Evolutionary conservation across 2,888 invertebrate genomes (phyloP).

Genomic region (Drosophila nigricruria): DNA sequence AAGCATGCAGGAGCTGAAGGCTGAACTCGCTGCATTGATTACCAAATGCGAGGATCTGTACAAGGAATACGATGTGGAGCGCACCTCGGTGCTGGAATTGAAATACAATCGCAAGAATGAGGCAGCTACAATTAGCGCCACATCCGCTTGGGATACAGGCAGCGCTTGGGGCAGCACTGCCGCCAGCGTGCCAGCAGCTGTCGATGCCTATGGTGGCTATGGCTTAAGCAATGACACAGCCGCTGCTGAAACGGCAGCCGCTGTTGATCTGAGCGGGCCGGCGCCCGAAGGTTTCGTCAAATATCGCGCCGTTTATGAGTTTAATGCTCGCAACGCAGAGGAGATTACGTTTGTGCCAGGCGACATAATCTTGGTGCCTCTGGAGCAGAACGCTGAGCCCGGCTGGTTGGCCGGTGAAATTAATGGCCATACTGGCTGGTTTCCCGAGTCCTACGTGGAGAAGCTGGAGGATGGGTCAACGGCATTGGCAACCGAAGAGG

Average conservation of each 20-base stretch:
- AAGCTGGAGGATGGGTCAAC: slow-evolving; percentile 86
- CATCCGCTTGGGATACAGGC: slow-evolving; percentile 87
- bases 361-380: slow-evolving; percentile 92
- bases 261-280: slow-evolving; percentile 80
- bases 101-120: slow-evolving; percentile 86
- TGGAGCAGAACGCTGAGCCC: slow-evolving; percentile 94
- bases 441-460: slow-evolving; percentile 98
- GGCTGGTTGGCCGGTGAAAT: slow-evolving; percentile 99
- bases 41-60: slow-evolving; percentile 90
- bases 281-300: slow-evolving; percentile 87
- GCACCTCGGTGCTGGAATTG: slow-evolving; percentile 87
- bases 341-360: slow-evolving; percentile 97
- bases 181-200: slow-evolving; percentile 52
- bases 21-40: slow-evolving; percentile 88
- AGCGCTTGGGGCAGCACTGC: slow-evolving; percentile 48
- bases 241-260: slow-evolving; percentile 45
- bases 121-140: slow-evolving; percentile 61
- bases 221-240: slow-evolving; percentile 79
- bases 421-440: slow-evolving; percentile 96
- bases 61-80: slow-evolving; percentile 89
- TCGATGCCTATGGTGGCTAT: slow-evolving; percentile 65
- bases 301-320: slow-evolving; percentile 97
- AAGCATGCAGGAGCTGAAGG: slow-evolving; percentile 90
- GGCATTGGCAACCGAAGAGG: slow-evolving; percentile 15
- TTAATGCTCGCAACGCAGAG: slow-evolving; percentile 95